These are phyloP conservation scores for Psilopsiagon aymara DNA, from an alignment of 2,113 vertebrate genomes.

Conservation along the genomic window DNA sequence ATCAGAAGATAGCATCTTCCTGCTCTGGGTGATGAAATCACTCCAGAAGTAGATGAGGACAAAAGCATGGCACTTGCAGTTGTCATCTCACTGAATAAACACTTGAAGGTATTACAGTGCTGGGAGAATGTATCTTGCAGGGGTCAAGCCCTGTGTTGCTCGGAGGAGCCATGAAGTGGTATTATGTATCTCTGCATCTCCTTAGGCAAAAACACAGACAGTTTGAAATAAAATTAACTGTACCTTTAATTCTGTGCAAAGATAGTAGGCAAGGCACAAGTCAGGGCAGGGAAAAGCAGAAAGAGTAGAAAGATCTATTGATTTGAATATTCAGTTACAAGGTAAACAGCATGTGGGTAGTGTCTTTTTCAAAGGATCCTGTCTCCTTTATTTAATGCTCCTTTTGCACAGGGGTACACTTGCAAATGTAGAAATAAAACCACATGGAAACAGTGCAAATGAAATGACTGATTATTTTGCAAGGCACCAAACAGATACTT, in stretches of 20 bases:
- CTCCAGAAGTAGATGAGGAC: rapidly evolving
- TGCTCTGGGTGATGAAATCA: neutral
- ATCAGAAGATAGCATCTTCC: neutral
- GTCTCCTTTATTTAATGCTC: neutral
- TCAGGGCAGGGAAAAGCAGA: neutral
- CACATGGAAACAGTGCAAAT: neutral
- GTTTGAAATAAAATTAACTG: neutral
- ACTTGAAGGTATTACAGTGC: neutral
- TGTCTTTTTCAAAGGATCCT: neutral
- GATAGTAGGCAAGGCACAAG: neutral
- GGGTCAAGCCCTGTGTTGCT: neutral
- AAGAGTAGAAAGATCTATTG: neutral
- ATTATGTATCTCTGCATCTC: neutral
- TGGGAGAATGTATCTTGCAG: neutral
- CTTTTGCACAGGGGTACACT: neutral
- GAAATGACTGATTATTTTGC: neutral
- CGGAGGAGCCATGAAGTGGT: neutral
- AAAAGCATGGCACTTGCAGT: neutral
- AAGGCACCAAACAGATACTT: neutral
- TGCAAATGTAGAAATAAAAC: neutral
- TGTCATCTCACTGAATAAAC: neutral
- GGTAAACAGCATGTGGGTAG: neutral
- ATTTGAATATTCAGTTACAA: neutral
- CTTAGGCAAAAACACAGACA: neutral
- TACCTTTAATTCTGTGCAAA: neutral